A percentile compares a stretch with the other conserved stretches of the same genome.
Evolutionary conservation across 35 echinoderm and acorn worm species (phyloP).

Genomic region (Apostichopus japonicus): DNA sequence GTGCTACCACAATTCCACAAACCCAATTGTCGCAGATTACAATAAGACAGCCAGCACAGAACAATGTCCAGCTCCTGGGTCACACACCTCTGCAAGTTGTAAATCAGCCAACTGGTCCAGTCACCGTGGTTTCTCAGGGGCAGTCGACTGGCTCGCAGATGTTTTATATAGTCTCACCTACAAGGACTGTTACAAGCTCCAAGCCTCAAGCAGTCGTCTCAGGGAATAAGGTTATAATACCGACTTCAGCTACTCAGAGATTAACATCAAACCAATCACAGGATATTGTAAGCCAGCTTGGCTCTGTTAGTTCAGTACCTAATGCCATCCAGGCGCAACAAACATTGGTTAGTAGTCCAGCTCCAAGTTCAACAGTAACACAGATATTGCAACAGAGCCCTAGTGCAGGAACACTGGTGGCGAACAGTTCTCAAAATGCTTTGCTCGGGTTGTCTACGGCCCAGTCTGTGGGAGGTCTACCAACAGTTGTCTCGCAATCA

Average conservation of each 20-base stretch:
- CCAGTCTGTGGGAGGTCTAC: slow-evolving; percentile 24
- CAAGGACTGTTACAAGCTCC: slow-evolving; percentile 28
- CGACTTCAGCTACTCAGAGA: slow-evolving; percentile 22
- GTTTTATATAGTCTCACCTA: slow-evolving; percentile 53
- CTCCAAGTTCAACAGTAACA: not conserved
- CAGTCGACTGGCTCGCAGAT: slow-evolving; percentile 27
- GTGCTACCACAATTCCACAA: slow-evolving; percentile 43
- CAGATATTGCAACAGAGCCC: slow-evolving; percentile 3
- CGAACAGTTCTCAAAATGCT: slow-evolving; percentile 34
- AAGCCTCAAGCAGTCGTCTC: slow-evolving; percentile 29
- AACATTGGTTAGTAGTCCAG: not conserved
- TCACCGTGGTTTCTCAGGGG: slow-evolving; percentile 48
- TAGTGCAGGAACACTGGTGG: not conserved
- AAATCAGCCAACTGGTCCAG: slow-evolving; percentile 41
- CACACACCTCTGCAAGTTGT: slow-evolving; percentile 32
- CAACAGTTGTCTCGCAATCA: slow-evolving; percentile 27
- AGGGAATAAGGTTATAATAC: slow-evolving; percentile 43
- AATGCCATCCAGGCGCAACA: slow-evolving; percentile 1
- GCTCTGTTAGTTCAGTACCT: not conserved
- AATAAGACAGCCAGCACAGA: slow-evolving; percentile 47
- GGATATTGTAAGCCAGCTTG: not conserved
- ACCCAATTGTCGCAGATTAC: slow-evolving; percentile 43
- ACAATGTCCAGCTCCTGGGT: slow-evolving; percentile 35
- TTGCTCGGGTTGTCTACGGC: slow-evolving; percentile 17
- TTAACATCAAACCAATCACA: not conserved